Percentiles rank a stretch among this genome's conserved stretches.
Conservation (phyloP, 2,888 invertebrate species). For the Leucophenga maculata region DNA sequence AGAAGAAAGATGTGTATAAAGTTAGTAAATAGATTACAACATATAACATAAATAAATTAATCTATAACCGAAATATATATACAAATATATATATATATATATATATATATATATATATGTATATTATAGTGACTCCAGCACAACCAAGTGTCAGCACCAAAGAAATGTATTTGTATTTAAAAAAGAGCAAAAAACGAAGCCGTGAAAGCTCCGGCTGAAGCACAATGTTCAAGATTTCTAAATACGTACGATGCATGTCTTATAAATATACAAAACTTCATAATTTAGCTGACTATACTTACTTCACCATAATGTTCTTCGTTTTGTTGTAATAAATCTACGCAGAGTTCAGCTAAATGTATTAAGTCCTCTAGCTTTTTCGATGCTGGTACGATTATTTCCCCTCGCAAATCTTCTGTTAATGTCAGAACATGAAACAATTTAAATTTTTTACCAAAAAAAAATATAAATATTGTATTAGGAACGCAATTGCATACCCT, state of each 20-base stretch:
- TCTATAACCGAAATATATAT: no score
- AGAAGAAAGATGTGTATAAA: conserved; percentile 1
- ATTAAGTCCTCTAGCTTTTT: conserved; percentile 97
- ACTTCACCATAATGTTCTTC: conserved; percentile 99
- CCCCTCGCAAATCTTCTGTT: conserved; percentile 85
- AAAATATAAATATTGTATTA: no score
- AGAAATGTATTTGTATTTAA: no score
- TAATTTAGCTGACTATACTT: conserved; percentile 62
- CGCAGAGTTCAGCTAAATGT: conserved; percentile 97
- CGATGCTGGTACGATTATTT: conserved; percentile 84
- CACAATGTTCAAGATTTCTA: not conserved
- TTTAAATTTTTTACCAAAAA: not conserved
- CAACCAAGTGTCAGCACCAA: not conserved
- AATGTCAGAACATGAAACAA: not conserved
- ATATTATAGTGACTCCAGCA: conserved; percentile 6
- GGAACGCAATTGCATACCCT: conserved; percentile 82
- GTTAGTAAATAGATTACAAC: conserved; percentile 12
- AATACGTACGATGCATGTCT: conserved; percentile 3
- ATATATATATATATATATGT: no score
- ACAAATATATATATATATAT: no score
- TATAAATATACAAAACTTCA: conserved; percentile 30
- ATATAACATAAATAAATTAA: conserved; percentile 3
- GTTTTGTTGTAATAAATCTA: conserved; percentile 98
- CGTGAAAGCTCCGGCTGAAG: conserved; percentile 5
- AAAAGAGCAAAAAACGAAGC: conserved; percentile 6